These are phyloP conservation scores for Mastomys natalensis DNA, from an alignment of 2,113 vertebrate species.

Conservation along the genomic window DNA sequence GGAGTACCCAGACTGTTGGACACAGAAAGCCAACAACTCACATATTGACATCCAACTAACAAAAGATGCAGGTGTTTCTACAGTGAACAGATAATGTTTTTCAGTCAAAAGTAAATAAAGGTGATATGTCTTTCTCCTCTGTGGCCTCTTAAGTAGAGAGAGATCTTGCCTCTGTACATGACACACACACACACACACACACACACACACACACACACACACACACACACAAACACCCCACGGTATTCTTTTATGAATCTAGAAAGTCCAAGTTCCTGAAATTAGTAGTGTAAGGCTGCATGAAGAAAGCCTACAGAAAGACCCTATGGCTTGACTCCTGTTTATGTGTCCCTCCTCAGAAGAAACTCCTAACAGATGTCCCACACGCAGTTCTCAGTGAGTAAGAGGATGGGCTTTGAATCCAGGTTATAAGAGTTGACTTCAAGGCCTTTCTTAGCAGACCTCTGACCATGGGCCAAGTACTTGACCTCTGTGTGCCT, in stretches of 20 bases:
- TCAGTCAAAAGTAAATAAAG: not conserved
- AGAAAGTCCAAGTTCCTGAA: not conserved
- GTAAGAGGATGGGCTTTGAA: not conserved
- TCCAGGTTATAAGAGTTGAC: not conserved
- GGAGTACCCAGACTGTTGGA: not conserved
- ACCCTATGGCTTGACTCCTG: not conserved
- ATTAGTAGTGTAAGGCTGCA: not conserved
- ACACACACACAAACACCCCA: not conserved
- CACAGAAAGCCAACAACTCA: not conserved
- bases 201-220: not conserved
- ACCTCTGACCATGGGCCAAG: not conserved
- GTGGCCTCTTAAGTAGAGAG: not conserved
- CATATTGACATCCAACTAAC: not conserved
- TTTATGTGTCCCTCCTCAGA: not conserved
- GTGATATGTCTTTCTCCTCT: not conserved
- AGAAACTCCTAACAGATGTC: not conserved
- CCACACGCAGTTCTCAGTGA: not conserved
- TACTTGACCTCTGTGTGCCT: not conserved
- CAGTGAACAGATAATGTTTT: not conserved
- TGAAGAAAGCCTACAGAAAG: constrained; percentile 18
- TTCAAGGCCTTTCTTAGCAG: not conserved
- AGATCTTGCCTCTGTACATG: not conserved
- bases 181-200: not conserved
- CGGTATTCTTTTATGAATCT: not conserved
- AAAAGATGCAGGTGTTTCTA: not conserved